Conservation (phyloP, 2,888 invertebrate species). For the Brachynemurus nebulosus region DNA sequence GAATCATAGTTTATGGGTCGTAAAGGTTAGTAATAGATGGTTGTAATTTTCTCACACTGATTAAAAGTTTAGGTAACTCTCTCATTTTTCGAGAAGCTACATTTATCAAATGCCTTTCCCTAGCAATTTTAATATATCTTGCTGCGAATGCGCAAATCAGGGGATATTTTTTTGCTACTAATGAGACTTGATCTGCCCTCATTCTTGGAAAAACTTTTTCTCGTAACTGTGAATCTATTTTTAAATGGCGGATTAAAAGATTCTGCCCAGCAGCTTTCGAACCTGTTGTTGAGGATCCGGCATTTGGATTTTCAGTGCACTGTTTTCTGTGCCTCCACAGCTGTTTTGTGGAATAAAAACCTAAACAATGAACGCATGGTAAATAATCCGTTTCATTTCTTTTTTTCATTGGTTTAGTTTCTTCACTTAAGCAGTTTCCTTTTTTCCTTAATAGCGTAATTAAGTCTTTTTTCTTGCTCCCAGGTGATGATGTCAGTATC, state of each 20-base stretch:
- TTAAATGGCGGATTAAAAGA: constrained; percentile 9
- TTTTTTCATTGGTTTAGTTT: constrained; percentile 13
- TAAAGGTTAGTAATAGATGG: too few species aligned
- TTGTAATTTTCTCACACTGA: too few species aligned
- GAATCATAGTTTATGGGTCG: constrained; percentile 13
- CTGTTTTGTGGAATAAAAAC: constrained; percentile 18
- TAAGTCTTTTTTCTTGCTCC: constrained; percentile 7
- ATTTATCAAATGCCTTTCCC: constrained; percentile 19
- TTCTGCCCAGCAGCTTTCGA: constrained; percentile 9
- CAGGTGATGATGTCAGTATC: constrained; percentile 7
- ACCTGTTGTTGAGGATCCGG: neutral
- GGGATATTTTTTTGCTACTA: constrained; percentile 13
- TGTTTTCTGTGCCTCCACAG: constrained; percentile 18
- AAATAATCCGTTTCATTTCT: constrained; percentile 2
- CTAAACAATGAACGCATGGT: constrained; percentile 18
- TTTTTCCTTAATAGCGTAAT: constrained; percentile 13
- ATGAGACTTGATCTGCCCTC: constrained; percentile 15
- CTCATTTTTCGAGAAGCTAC: too few species aligned
- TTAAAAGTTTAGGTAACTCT: too few species aligned
- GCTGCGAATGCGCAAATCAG: constrained; percentile 17
- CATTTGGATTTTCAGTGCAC: constrained; percentile 7
- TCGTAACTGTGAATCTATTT: constrained; percentile 9
- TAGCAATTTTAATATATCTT: constrained; percentile 15
- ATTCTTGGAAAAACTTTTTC: constrained; percentile 13
- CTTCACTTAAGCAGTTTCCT: constrained; percentile 15